A percentile compares a stretch with the other conserved stretches of the same genome.
Evolutionary conservation across 2,797 vertebrate species (phyloP).

Genomic region (Pseudochirops cupreus): DNA sequence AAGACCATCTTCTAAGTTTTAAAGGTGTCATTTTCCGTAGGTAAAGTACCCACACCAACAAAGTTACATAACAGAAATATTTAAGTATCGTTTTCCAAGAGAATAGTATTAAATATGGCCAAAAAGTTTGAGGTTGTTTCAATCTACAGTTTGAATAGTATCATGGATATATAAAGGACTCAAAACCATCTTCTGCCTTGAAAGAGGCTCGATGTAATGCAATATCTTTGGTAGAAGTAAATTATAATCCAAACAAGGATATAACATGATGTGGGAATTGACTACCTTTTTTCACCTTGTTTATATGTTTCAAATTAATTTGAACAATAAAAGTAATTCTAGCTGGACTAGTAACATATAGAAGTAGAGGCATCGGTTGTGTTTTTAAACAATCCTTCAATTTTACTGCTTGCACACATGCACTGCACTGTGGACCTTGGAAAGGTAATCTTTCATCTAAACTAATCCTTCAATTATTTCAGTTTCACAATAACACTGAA

Average conservation of each 20-base stretch:
- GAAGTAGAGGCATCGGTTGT: background rate
- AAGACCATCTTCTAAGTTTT: background rate
- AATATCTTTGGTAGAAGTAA: conserved; percentile 5
- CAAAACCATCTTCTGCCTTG: background rate
- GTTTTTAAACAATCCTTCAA: conserved; percentile 11
- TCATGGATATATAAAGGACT: background rate
- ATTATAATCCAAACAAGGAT: background rate
- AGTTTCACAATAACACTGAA: background rate
- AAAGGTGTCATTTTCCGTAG: background rate
- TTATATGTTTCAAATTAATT: conserved; percentile 61
- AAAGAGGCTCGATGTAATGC: background rate
- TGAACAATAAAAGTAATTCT: conserved; percentile 14
- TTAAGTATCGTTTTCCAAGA: background rate
- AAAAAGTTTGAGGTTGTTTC: background rate
- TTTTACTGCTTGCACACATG: conserved; percentile 45
- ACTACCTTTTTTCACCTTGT: background rate
- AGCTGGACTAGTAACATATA: conserved; percentile 43
- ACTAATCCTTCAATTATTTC: conserved; percentile 65
- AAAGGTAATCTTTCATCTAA: conserved; percentile 46
- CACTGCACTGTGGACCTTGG: conserved; percentile 10
- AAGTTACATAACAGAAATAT: background rate
- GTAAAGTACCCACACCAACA: background rate
- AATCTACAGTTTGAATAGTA: background rate
- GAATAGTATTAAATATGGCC: background rate
- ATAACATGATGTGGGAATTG: background rate